Conservation (phyloP, 2,113 vertebrate species). For the Meriones unguiculatus region DNA sequence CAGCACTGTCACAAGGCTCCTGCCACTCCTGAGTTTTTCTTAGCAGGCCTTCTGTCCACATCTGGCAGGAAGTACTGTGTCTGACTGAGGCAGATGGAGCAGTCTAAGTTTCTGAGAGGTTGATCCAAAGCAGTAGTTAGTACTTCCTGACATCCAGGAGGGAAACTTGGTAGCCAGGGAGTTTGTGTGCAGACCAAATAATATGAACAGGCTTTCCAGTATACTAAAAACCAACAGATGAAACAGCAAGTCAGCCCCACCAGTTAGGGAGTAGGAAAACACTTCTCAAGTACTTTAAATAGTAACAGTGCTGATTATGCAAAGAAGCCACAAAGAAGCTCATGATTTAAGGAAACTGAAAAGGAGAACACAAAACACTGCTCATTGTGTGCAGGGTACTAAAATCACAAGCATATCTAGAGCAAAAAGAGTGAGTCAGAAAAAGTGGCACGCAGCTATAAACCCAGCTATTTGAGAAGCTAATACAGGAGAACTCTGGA, state of each 20-base stretch:
- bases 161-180: neutral
- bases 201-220: neutral
- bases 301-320: constrained; percentile 2
- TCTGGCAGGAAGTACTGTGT: neutral
- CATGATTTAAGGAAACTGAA: neutral
- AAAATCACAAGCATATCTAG: neutral
- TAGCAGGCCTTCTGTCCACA: neutral
- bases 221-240: neutral
- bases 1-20: neutral
- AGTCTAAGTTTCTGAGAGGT: neutral
- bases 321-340: constrained; percentile 8
- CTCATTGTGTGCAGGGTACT: neutral
- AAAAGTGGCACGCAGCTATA: neutral
- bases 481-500: neutral
- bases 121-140: constrained; percentile 14
- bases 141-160: neutral
- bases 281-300: constrained; percentile 40
- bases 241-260: neutral
- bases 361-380: constrained; percentile 5
- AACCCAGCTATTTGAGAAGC: neutral
- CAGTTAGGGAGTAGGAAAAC: neutral
- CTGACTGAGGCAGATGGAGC: neutral
- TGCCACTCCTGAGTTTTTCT: constrained; percentile 4
- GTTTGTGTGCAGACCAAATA: neutral
- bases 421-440: neutral